Percentiles rank a stretch among this genome's conserved stretches.
These are phyloP conservation scores for Lithophane semibrunnea DNA, from an alignment of 2,888 invertebrate genomes.

Conservation along the genomic window DNA sequence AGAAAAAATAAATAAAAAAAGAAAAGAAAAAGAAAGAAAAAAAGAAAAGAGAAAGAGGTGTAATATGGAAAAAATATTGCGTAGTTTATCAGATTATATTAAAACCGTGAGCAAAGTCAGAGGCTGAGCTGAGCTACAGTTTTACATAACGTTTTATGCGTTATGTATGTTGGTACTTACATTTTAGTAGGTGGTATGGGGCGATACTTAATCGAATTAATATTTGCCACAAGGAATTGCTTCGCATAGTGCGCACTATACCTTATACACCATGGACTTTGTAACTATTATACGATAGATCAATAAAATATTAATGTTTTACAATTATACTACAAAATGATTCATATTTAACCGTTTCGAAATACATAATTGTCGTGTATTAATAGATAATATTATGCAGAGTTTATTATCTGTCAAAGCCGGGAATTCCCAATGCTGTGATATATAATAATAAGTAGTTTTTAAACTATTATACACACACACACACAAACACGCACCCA, in stretches of 20 bases:
- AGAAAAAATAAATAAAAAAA: neutral
- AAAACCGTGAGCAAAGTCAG: neutral
- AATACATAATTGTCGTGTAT: slow-evolving; percentile 15
- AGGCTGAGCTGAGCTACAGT: neutral
- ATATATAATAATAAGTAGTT: neutral
- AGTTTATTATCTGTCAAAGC: slow-evolving; percentile 4
- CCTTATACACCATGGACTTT: slow-evolving; percentile 8
- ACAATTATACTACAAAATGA: slow-evolving; percentile 7
- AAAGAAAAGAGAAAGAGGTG: neutral
- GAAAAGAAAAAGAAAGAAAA: neutral
- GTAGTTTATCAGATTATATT: neutral
- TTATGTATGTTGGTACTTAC: too few relatives aligned
- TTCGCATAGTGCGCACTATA: neutral
- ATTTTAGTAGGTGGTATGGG: neutral
- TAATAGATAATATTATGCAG: slow-evolving; percentile 29
- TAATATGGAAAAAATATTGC: neutral
- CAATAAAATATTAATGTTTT: neutral
- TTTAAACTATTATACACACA: neutral
- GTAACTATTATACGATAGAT: neutral
- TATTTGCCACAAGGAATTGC: neutral
- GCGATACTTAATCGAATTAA: neutral
- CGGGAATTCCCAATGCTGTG: slow-evolving; percentile 18
- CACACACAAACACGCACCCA: too few relatives aligned
- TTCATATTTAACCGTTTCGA: slow-evolving; percentile 7
- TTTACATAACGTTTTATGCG: neutral